A percentile compares a stretch with the other conserved stretches of the same genome.
These are phyloP conservation scores for Leiothrix lutea DNA, from an alignment of 2,113 vertebrate genomes.

Conservation along the genomic window DNA sequence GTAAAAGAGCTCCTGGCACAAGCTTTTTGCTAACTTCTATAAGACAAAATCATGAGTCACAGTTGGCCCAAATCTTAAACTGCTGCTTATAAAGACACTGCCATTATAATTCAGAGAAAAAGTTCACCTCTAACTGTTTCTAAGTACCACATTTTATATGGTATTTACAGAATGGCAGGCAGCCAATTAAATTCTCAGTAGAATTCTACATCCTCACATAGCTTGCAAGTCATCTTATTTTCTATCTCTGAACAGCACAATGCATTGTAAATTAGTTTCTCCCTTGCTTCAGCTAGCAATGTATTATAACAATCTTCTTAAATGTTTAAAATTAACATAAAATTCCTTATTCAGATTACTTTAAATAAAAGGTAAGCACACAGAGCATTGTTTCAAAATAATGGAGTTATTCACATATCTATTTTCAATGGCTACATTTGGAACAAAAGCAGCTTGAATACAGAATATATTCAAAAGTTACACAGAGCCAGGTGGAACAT, in stretches of 20 bases:
- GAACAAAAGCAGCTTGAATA: conserved; percentile 6
- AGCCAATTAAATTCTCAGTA: conserved; percentile 20
- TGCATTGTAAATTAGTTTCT: conserved; percentile 9
- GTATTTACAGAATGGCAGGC: conserved; percentile 37
- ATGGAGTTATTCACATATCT: not conserved
- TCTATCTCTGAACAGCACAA: not conserved
- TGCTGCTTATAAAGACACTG: not conserved
- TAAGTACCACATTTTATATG: conserved; percentile 5
- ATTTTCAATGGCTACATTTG: not conserved
- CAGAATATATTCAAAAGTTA: not conserved
- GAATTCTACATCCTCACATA: not conserved
- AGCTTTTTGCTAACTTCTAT: not conserved
- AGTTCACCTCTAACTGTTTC: not conserved
- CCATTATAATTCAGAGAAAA: not conserved
- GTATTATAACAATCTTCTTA: conserved; percentile 11
- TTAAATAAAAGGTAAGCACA: not conserved
- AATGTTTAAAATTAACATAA: not conserved
- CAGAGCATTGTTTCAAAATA: not conserved
- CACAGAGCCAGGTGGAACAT: not conserved
- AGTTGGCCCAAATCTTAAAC: not conserved
- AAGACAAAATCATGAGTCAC: not conserved
- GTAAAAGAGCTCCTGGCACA: not conserved
- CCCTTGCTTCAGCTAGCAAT: not conserved
- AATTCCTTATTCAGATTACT: not conserved
- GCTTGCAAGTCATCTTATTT: not conserved